Conservation (phyloP, 2,888 invertebrate genomes). For the Drosophila rellima region DNA sequence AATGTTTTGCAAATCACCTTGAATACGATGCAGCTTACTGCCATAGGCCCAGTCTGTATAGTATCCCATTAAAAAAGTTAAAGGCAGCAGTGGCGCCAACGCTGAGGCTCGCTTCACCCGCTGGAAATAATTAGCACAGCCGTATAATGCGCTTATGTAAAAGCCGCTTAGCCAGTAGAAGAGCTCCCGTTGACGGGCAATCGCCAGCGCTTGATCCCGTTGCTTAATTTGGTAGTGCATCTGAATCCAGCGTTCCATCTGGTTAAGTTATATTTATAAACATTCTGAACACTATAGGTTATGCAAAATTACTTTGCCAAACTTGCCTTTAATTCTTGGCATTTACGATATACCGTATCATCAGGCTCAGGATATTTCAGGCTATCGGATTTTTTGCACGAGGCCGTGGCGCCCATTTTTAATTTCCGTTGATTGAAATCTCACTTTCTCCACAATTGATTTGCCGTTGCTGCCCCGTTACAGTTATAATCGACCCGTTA, state of each 20-base stretch:
- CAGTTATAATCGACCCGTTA: constrained; percentile 47
- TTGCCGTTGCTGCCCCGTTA: constrained; percentile 7
- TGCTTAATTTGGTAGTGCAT: constrained; percentile 93
- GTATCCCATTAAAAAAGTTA: constrained; percentile 90
- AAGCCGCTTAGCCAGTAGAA: constrained; percentile 91
- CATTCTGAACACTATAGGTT: background rate
- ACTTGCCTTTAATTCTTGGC: constrained; percentile 81
- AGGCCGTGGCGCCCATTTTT: constrained; percentile 77
- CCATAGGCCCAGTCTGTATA: constrained; percentile 92
- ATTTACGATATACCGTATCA: constrained; percentile 80
- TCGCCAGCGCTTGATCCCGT: constrained; percentile 89
- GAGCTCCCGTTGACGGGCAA: constrained; percentile 90
- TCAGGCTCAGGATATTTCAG: constrained; percentile 73
- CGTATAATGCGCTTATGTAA: constrained; percentile 87
- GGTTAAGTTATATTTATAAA: constrained; percentile 13
- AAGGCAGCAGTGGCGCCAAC: constrained; percentile 89
- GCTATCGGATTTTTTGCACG: constrained; percentile 61
- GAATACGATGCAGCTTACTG: constrained; percentile 91
- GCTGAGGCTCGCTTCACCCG: constrained; percentile 88
- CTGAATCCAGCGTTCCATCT: constrained; percentile 93
- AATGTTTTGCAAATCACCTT: constrained; percentile 86
- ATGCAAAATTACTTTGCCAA: background rate
- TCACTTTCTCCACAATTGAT: constrained; percentile 12
- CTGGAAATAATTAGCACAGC: constrained; percentile 87
- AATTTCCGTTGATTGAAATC: background rate